Base-by-base conservation (phyloP, 2,888 invertebrate species). In the Nemurella pictetii region DNA sequence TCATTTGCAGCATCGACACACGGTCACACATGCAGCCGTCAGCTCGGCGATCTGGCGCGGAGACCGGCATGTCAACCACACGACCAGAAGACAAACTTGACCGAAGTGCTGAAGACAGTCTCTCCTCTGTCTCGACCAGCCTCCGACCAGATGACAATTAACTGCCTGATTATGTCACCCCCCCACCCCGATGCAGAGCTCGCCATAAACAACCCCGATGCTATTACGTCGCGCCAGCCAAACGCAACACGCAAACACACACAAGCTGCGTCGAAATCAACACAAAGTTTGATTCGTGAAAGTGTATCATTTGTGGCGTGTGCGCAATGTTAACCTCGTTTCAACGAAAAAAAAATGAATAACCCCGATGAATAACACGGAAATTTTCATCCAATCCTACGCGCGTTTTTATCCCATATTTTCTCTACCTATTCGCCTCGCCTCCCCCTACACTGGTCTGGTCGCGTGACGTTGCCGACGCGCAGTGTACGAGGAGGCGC, bases 161-260 rank as follows among this genome's bases (percentile, higher is more conserved):
- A 78, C n/a, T n/a, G 78, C 28, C 78, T 78, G 78, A 78, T 78
- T 78, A 78, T 78, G 78, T n/a, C 78, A 78, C 78, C 30, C 30
- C 5, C 30, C 28, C 78, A 15, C 29, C 78, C 28, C 55, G 20
- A 55, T 55, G 55, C 55, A 55, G 20, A 7, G 20, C 20, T 55
- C 55, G 20, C 9, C 20, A 55, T 55, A 55, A 55, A 55, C 55
- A 55, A 55, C 9, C 55, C 32, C 32, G 32, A 20, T 55, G 1
- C 55, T 55, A 55, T 55, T 15, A 15, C 55, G 15, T n/a, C n/a
- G n/a, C n/a, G n/a, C n/a, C 20, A 55, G 20, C 55, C 55, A 20
- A 7, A 55, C 55, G 55, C 20, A 55, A 55, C 55, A 55, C 9
- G 15, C 9, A n/a, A n/a, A n/a, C 55, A 20, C 3, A 55, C 55